phyloP scores from a whole-genome alignment of 2,113 vertebrate genomes.

The Clupea harengus region DNA sequence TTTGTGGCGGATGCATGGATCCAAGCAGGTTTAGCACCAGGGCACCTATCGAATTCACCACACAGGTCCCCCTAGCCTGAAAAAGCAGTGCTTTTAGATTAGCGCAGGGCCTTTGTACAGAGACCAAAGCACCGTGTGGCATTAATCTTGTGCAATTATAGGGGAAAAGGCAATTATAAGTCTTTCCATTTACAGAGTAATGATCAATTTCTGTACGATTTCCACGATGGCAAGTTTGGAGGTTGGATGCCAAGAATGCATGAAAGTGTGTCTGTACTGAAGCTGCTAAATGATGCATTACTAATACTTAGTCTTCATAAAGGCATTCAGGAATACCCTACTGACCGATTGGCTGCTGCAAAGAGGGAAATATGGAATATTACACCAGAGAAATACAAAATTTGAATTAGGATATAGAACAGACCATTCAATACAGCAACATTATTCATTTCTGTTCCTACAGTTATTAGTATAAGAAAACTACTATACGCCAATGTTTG shows the following conservation, averaged over 20 bases:
- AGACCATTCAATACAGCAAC: background rate
- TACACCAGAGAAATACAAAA: background rate
- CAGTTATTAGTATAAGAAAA: background rate
- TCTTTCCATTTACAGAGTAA: constrained; percentile 44
- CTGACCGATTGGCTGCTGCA: background rate
- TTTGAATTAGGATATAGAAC: background rate
- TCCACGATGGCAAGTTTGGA: constrained; percentile 18
- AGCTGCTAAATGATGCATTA: constrained; percentile 16
- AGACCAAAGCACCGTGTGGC: constrained; percentile 49
- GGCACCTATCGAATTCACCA: constrained; percentile 78
- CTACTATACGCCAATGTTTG: background rate
- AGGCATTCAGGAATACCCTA: background rate
- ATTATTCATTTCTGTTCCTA: background rate
- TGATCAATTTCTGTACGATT: constrained; percentile 46
- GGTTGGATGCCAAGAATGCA: background rate
- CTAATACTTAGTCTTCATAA: background rate
- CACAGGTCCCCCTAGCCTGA: constrained; percentile 56
- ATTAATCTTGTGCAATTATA: constrained; percentile 73
- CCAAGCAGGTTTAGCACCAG: constrained; percentile 79
- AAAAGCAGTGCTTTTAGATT: constrained; percentile 69
- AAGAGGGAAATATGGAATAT: background rate
- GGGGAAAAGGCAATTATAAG: constrained; percentile 59
- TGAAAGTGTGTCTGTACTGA: constrained; percentile 1
- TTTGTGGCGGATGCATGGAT: constrained; percentile 91
- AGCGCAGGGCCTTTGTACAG: constrained; percentile 55